Evolutionary conservation across 2,888 invertebrate genomes (phyloP).

Genomic region (Pilophorus perplexus): DNA sequence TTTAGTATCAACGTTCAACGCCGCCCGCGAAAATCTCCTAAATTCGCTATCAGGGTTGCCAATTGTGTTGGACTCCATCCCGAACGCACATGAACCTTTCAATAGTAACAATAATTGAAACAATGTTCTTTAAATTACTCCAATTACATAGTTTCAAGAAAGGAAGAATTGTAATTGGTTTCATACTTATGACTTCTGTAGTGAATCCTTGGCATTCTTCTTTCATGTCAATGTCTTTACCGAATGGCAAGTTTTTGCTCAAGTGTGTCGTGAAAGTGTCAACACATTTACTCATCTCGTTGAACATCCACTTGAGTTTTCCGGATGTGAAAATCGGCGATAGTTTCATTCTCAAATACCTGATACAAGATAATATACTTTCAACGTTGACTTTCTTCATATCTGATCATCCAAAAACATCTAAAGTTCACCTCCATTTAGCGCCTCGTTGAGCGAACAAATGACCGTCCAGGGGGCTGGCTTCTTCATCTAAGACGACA

Average conservation of each 20-base stretch:
- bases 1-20: no score
- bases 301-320: constrained; percentile 38
- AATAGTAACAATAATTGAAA: no score
- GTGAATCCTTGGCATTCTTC: constrained; percentile 27
- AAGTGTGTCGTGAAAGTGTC: not conserved
- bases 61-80: constrained; percentile 26
- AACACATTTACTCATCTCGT: constrained; percentile 38
- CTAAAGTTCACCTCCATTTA: no score
- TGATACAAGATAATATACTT: no score
- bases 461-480: no score
- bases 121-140: no score
- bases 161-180: no score
- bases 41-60: constrained; percentile 28
- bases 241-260: constrained; percentile 12
- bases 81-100: constrained; percentile 40
- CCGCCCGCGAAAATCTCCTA: constrained; percentile 24
- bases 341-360: constrained; percentile 28
- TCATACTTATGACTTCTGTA: constrained; percentile 38
- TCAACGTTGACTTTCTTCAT: no score
- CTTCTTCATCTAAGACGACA: no score
- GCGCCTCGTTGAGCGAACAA: no score
- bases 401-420: no score
- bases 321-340: constrained; percentile 33
- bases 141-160: no score
- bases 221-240: constrained; percentile 32